A percentile compares a stretch with the other conserved stretches of the same genome.
These are phyloP conservation scores for Cataglyphis cursor DNA, from an alignment of 2,888 invertebrate genomes.

Conservation along the genomic window DNA sequence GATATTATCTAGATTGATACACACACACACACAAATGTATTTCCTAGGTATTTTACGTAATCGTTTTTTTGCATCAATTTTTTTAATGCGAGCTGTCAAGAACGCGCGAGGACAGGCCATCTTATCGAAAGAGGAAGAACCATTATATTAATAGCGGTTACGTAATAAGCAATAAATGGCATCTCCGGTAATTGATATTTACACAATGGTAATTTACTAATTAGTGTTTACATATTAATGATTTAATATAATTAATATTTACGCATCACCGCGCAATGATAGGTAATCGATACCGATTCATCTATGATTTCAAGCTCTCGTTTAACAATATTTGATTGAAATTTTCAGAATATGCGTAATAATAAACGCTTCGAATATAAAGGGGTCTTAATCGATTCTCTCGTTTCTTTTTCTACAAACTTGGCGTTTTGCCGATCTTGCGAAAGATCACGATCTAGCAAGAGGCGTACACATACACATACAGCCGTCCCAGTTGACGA, in stretches of 20 bases:
- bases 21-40: not conserved
- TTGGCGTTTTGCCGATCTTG: not conserved
- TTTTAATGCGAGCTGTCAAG: not conserved
- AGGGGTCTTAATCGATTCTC: not conserved
- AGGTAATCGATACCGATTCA: slow-evolving; percentile 37
- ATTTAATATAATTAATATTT: slow-evolving; percentile 49
- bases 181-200: slow-evolving; percentile 46
- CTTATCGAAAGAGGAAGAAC: not conserved
- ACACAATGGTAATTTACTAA: slow-evolving; percentile 42
- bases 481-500: not conserved
- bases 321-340: slow-evolving; percentile 5
- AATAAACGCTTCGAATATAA: not conserved
- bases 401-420: not conserved
- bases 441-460: not conserved
- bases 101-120: not conserved
- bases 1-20: too few species aligned
- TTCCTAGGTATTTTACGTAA: not conserved
- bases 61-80: not conserved
- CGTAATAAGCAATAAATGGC: not conserved
- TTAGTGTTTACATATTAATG: slow-evolving; percentile 37
- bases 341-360: not conserved
- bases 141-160: slow-evolving; percentile 14
- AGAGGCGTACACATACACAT: too few species aligned
- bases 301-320: slow-evolving; percentile 14
- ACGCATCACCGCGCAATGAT: slow-evolving; percentile 33